These are phyloP conservation scores for Eupithecia abbreviata DNA, from an alignment of 2,888 invertebrate genomes.

Conservation along the genomic window DNA sequence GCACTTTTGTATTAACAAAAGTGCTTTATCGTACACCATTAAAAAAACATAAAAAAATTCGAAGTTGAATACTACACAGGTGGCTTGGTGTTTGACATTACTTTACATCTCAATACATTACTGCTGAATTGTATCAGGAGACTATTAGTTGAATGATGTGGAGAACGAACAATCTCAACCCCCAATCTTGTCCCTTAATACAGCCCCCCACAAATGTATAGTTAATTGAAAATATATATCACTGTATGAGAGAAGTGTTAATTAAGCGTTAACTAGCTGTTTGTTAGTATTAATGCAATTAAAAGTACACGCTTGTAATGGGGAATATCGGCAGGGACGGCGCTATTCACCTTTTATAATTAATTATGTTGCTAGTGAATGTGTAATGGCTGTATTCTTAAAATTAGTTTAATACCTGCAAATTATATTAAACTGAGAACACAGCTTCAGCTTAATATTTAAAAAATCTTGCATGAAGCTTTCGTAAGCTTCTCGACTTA, in stretches of 20 bases:
- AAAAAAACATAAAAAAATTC: background rate
- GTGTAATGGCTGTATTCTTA: background rate
- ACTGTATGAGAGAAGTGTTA: conserved; percentile 65
- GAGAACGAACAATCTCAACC: background rate
- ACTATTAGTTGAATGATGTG: background rate
- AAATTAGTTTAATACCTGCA: no score
- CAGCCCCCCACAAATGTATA: conserved; percentile 43
- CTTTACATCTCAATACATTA: background rate
- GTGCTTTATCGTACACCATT: no score
- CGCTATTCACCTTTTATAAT: conserved; percentile 27
- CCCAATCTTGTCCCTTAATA: conserved; percentile 17
- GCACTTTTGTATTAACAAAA: no score
- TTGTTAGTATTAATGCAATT: conserved; percentile 43
- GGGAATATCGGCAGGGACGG: conserved; percentile 26
- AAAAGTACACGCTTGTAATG: conserved; percentile 44
- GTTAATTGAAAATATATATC: conserved; percentile 65
- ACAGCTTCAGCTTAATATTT: no score
- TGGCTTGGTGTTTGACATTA: background rate
- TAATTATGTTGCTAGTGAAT: conserved; percentile 10
- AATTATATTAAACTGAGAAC: no score
- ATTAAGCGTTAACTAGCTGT: conserved; percentile 56
- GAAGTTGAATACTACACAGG: background rate
- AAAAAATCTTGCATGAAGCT: no score
- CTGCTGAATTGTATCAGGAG: background rate
- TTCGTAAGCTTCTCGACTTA: no score